These are phyloP conservation scores for Muricea muricata DNA, from an alignment of 92 coral and sea anemone genomes.

Conservation along the genomic window DNA sequence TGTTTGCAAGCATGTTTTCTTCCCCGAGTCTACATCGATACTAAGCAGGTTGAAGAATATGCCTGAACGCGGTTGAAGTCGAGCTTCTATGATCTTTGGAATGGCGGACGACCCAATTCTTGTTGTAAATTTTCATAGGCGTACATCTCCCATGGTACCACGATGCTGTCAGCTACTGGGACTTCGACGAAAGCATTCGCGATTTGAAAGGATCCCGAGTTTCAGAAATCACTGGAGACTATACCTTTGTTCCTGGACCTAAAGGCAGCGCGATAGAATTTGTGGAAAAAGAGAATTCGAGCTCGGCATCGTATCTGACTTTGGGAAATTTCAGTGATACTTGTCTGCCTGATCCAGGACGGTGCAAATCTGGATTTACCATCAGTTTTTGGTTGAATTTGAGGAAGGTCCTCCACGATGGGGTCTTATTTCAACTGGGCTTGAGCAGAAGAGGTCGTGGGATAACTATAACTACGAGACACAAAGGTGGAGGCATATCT, in stretches of 20 bases:
- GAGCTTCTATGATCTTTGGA: background rate
- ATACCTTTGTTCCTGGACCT: slow-evolving; percentile 70
- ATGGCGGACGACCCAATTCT: background rate
- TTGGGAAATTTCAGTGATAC: slow-evolving; percentile 73
- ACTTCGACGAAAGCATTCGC: slow-evolving; percentile 61
- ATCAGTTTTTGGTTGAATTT: slow-evolving; percentile 88
- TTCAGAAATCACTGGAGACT: slow-evolving; percentile 71
- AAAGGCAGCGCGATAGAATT: slow-evolving; percentile 88
- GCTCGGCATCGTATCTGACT: slow-evolving; percentile 37
- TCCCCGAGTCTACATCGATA: no score
- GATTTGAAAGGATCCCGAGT: slow-evolving; percentile 71
- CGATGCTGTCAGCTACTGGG: slow-evolving; percentile 82
- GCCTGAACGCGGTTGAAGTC: no score
- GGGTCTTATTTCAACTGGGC: slow-evolving; percentile 85
- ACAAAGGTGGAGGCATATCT: slow-evolving; percentile 54
- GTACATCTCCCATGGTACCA: slow-evolving; percentile 70
- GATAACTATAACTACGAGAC: slow-evolving; percentile 79
- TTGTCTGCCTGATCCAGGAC: slow-evolving; percentile 78
- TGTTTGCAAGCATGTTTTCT: no score
- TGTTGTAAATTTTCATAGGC: background rate
- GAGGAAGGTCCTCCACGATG: slow-evolving; percentile 69
- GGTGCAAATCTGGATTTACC: slow-evolving; percentile 76
- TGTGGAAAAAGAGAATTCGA: slow-evolving; percentile 52
- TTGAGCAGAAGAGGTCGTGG: slow-evolving; percentile 81
- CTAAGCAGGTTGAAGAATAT: no score